These are phyloP conservation scores for Coranthus polyacanthus DNA, from an alignment of 2,797 vertebrate genomes.

Conservation along the genomic window DNA sequence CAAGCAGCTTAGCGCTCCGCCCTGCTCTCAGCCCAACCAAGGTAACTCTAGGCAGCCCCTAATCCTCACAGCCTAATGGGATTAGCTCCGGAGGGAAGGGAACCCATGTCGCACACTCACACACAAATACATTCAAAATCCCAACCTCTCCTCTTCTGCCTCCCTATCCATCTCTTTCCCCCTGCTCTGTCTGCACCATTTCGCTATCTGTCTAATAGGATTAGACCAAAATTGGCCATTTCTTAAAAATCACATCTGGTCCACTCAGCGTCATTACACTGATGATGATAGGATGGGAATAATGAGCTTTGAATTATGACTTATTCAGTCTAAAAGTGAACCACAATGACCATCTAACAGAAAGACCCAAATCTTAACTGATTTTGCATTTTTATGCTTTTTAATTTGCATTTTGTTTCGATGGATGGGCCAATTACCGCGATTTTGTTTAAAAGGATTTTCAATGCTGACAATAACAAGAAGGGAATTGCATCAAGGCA, in stretches of 20 bases:
- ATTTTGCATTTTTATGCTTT: conserved; percentile 7
- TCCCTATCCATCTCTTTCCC: conserved; percentile 39
- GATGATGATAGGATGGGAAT: conserved; percentile 52
- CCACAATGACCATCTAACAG: conserved; percentile 12
- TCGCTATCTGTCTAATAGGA: conserved; percentile 63
- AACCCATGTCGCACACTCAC: conserved; percentile 75
- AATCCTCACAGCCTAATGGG: conserved; percentile 84
- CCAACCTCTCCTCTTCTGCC: conserved; percentile 46
- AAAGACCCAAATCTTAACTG: conserved; percentile 1
- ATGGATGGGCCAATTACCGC: neutral
- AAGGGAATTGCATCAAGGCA: neutral
- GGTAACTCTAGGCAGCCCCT: conserved; percentile 77
- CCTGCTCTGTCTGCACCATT: conserved; percentile 13
- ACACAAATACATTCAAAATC: conserved; percentile 56
- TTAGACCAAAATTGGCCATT: conserved; percentile 64
- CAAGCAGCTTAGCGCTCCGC: conserved; percentile 76
- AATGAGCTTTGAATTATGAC: conserved; percentile 40
- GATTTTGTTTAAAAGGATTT: neutral
- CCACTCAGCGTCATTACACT: conserved; percentile 35
- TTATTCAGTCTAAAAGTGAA: conserved; percentile 31
- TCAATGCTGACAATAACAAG: neutral
- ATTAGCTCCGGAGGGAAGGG: conserved; percentile 81
- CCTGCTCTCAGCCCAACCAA: conserved; percentile 70
- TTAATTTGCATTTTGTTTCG: conserved; percentile 14
- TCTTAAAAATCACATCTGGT: conserved; percentile 63